These are phyloP conservation scores for Tetheella fluctuosa DNA, from an alignment of 2,888 invertebrate genomes.

Conservation along the genomic window DNA sequence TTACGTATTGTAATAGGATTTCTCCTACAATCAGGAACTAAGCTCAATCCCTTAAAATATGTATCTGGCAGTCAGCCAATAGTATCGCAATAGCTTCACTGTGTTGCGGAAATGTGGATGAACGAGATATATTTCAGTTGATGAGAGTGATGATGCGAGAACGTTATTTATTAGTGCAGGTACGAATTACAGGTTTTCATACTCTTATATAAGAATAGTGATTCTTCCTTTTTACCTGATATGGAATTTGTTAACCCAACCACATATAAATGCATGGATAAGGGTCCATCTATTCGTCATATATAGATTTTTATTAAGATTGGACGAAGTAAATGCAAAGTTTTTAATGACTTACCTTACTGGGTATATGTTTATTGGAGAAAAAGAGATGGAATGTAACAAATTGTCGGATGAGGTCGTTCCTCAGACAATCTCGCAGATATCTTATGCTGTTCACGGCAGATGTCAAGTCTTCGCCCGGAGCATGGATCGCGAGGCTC, in stretches of 20 bases:
- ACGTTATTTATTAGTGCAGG: background rate
- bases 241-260: too few species aligned
- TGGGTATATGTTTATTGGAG: constrained; percentile 93
- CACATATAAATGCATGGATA: too few species aligned
- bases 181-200: background rate
- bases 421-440: constrained; percentile 89
- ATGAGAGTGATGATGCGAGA: background rate
- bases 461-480: constrained; percentile 91
- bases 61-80: constrained; percentile 11
- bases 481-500: constrained; percentile 94
- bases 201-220: too few species aligned
- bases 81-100: constrained; percentile 7
- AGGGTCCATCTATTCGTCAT: too few species aligned
- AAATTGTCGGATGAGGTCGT: constrained; percentile 88
- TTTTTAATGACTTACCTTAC: constrained; percentile 51
- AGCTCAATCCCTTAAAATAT: background rate
- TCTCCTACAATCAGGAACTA: constrained; percentile 9
- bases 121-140: background rate
- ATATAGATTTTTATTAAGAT: too few species aligned
- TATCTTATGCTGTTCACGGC: constrained; percentile 92
- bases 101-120: background rate
- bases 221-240: too few species aligned
- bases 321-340: too few species aligned
- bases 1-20: background rate
- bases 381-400: constrained; percentile 96